These are phyloP conservation scores for Takifugu flavidus DNA, from an alignment of 2,113 vertebrate genomes.

Conservation along the genomic window DNA sequence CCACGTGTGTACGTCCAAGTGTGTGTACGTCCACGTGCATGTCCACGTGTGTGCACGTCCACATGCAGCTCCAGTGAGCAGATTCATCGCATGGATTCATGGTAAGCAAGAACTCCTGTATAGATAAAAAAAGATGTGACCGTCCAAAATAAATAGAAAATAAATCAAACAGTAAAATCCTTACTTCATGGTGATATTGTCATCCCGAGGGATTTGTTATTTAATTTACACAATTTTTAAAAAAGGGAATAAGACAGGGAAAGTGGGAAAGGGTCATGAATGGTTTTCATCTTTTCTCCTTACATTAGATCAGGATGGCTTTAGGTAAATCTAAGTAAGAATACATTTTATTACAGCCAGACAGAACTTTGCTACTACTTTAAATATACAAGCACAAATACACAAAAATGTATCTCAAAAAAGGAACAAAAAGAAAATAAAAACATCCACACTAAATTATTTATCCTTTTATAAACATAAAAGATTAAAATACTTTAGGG, in stretches of 20 bases:
- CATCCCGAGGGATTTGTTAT: constrained; percentile 56
- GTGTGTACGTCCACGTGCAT: too few species aligned
- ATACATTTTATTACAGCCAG: constrained; percentile 85
- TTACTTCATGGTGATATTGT: constrained; percentile 65
- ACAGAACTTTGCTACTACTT: constrained; percentile 84
- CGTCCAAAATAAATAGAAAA: constrained; percentile 59
- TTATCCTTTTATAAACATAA: constrained; percentile 72
- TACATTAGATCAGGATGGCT: constrained; percentile 81
- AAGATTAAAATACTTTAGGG: constrained; percentile 78
- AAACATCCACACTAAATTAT: constrained; percentile 80
- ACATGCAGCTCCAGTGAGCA: constrained; percentile 40
- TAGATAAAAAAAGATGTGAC: constrained; percentile 34
- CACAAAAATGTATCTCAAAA: constrained; percentile 74
- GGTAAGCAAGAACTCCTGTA: constrained; percentile 26
- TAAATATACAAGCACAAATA: constrained; percentile 88
- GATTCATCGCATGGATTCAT: constrained; percentile 57
- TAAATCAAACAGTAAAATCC: constrained; percentile 34
- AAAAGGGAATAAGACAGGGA: constrained; percentile 53
- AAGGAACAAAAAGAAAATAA: constrained; percentile 73
- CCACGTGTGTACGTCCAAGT: too few species aligned
- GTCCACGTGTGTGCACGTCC: too few species aligned
- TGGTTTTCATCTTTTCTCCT: constrained; percentile 68
- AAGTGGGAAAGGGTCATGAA: constrained; percentile 48
- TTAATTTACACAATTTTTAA: constrained; percentile 72
- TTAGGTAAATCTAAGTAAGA: constrained; percentile 80